Evolutionary conservation across 2,888 invertebrate genomes (phyloP).

Genomic region (Orthosia incerta): DNA sequence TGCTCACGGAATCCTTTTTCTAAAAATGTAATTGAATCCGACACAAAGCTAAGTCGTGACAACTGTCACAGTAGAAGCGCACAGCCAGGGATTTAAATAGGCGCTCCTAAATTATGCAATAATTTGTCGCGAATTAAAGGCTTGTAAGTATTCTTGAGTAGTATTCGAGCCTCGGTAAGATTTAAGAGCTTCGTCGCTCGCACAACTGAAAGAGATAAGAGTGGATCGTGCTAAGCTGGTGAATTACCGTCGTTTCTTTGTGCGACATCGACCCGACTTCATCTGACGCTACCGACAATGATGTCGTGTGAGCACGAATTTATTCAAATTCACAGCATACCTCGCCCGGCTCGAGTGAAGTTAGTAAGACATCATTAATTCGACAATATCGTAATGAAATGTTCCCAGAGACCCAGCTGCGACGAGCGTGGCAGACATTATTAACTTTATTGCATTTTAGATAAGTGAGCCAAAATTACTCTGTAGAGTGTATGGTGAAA

Average conservation of each 20-base stretch:
- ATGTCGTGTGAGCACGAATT: conserved; percentile 77
- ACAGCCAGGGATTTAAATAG: conserved; percentile 58
- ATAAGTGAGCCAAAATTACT: conserved; percentile 73
- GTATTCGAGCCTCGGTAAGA: conserved; percentile 80
- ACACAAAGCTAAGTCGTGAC: conserved; percentile 62
- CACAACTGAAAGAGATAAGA: conserved; percentile 83
- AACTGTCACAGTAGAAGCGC: conserved; percentile 61
- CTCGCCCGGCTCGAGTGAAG: conserved; percentile 75
- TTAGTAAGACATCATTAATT: conserved; percentile 85
- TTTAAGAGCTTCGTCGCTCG: conserved; percentile 82
- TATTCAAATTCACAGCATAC: conserved; percentile 84
- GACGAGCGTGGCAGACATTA: conserved; percentile 74
- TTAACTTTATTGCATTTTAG: conserved; percentile 80
- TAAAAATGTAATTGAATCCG: conserved; percentile 62
- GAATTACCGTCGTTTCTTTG: conserved; percentile 83
- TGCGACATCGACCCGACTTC: conserved; percentile 72
- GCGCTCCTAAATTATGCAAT: conserved; percentile 80
- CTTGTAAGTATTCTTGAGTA: conserved; percentile 81
- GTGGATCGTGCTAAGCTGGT: conserved; percentile 82
- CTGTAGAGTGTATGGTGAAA: conserved; percentile 71
- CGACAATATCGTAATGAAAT: conserved; percentile 85
- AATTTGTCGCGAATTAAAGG: conserved; percentile 84
- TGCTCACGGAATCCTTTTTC: conserved; percentile 35
- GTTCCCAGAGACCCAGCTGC: conserved; percentile 79
- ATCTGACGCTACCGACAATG: conserved; percentile 71